phyloP scores from a whole-genome alignment of 2,797 vertebrate species.

The Urophycis tenuis region DNA sequence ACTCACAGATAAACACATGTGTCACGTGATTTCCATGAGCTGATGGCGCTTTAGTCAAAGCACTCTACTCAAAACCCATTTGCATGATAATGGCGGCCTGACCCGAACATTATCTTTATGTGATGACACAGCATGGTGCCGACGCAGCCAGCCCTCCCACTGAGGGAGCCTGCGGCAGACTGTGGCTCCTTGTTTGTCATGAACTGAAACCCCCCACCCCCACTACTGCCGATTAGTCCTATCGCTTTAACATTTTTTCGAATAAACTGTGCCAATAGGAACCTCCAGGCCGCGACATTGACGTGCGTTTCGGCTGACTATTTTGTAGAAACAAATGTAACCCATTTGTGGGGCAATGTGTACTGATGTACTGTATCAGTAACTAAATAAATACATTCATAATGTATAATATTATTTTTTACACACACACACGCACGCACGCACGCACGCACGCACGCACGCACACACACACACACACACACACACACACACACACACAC shows the following conservation, averaged over 20 bases:
- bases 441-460: no score
- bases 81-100: neutral
- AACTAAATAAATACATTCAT: no score
- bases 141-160: neutral
- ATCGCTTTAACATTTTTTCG: neutral
- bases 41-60: neutral
- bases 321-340: neutral
- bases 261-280: neutral
- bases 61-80: neutral
- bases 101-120: neutral
- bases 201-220: neutral
- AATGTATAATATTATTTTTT: no score
- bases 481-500: no score
- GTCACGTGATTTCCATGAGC: neutral
- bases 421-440: no score
- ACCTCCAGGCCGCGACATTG: neutral
- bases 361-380: no score
- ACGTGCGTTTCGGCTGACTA: neutral
- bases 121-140: conserved; percentile 2
- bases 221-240: neutral
- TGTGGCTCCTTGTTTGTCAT: neutral
- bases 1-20: neutral
- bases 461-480: no score
- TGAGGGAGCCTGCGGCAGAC: neutral
- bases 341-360: neutral